phyloP scores from a whole-genome alignment of 2,888 invertebrate species.

The Clunio marinus region DNA sequence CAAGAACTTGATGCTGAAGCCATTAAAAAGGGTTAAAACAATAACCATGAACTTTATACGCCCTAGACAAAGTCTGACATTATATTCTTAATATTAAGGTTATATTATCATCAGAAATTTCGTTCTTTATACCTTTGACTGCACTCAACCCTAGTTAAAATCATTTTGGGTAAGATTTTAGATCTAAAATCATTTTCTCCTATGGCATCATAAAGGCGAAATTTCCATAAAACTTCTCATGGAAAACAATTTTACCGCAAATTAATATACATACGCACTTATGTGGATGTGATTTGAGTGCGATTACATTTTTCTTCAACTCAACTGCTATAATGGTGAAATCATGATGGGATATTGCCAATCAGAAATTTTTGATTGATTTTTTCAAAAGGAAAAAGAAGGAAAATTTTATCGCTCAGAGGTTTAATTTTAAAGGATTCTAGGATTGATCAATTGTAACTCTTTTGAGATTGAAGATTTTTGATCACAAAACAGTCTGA shows the following conservation, averaged over 20 bases:
- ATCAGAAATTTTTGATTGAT: no score
- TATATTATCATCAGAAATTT: conserved; percentile 1
- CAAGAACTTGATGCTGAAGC: not conserved
- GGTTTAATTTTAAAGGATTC: no score
- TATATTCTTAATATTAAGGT: conserved; percentile 14
- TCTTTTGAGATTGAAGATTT: no score
- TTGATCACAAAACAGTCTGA: no score
- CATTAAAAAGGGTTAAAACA: conserved; percentile 38
- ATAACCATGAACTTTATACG: conserved; percentile 37
- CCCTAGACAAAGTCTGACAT: not conserved
- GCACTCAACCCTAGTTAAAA: not conserved
- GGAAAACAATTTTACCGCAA: conserved; percentile 21
- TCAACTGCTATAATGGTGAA: no score
- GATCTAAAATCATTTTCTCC: conserved; percentile 7
- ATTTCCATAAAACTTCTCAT: not conserved
- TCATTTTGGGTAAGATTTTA: not conserved
- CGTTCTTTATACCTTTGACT: no score
- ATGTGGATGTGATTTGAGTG: conserved; percentile 24
- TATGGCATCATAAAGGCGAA: not conserved
- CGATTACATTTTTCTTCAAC: conserved; percentile 3
- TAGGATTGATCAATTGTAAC: no score
- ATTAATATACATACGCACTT: conserved; percentile 26
- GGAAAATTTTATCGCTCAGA: no score
- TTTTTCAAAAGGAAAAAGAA: no score
- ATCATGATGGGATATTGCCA: no score